Conservation (phyloP, 2,113 vertebrate species). For the Melospiza georgiana region DNA sequence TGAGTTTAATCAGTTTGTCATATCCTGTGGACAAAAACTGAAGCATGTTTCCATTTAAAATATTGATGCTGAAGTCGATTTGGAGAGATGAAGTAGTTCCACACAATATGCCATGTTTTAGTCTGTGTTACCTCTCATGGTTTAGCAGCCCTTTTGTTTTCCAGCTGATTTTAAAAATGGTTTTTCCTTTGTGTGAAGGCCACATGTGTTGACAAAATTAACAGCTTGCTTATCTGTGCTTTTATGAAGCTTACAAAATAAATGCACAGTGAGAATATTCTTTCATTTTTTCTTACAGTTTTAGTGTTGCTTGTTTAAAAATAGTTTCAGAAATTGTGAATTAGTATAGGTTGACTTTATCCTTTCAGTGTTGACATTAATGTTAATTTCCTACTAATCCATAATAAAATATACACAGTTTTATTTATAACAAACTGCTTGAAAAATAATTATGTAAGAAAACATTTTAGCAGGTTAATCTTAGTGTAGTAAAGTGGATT, state of each 20-base stretch:
- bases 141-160: constrained; percentile 42
- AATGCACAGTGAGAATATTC: neutral
- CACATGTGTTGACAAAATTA: neutral
- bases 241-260: neutral
- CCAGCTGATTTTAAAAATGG: constrained; percentile 17
- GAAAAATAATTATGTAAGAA: constrained; percentile 35
- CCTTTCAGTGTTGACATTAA: neutral
- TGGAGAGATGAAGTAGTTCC: neutral
- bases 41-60: constrained; percentile 32
- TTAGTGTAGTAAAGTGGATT: neutral
- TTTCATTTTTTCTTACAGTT: neutral
- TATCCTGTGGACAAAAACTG: constrained; percentile 22
- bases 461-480: constrained; percentile 32
- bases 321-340: neutral
- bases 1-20: constrained; percentile 28
- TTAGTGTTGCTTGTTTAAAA: neutral
- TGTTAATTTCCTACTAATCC: constrained; percentile 52
- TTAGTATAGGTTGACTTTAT: neutral
- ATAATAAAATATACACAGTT: constrained; percentile 41
- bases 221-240: neutral
- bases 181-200: constrained; percentile 25
- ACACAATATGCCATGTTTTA: neutral
- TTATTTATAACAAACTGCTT: constrained; percentile 10
- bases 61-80: neutral
- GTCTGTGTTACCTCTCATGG: neutral